phyloP scores from a whole-genome alignment of 2,113 vertebrate species.

The human region DNA sequence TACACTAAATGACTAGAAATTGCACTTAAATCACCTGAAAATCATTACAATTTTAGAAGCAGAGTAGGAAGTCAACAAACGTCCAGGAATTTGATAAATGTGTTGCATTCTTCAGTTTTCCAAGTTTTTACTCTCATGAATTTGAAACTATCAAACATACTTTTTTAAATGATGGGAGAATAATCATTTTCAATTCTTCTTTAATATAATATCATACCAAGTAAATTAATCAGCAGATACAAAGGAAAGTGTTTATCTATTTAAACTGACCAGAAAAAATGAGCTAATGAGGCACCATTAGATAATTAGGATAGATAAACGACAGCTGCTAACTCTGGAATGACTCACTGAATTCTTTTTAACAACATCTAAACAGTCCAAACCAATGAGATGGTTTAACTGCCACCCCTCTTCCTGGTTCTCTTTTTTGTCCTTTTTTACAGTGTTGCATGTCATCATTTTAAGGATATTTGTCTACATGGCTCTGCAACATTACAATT shows the following conservation, averaged over 20 bases:
- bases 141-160: not conserved
- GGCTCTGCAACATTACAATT: not conserved
- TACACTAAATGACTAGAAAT: not conserved
- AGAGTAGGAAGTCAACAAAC: not conserved
- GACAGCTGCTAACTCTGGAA: not conserved
- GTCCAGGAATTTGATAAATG: not conserved
- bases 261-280: constrained; percentile 20
- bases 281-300: not conserved
- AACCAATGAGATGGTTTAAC: not conserved
- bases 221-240: not conserved
- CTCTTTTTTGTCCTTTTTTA: not conserved
- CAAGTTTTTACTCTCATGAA: not conserved
- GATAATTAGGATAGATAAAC: constrained; percentile 26
- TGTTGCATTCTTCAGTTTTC: not conserved
- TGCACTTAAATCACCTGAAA: not conserved
- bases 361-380: not conserved
- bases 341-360: not conserved
- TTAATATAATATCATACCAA: not conserved
- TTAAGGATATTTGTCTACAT: not conserved
- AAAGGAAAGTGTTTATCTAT: constrained; percentile 44
- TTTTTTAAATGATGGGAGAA: not conserved
- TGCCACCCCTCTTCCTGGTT: not conserved
- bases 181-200: constrained; percentile 21
- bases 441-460: not conserved
- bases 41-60: not conserved